Conservation (phyloP, 2,797 vertebrate genomes). For the Pampus argenteus region DNA sequence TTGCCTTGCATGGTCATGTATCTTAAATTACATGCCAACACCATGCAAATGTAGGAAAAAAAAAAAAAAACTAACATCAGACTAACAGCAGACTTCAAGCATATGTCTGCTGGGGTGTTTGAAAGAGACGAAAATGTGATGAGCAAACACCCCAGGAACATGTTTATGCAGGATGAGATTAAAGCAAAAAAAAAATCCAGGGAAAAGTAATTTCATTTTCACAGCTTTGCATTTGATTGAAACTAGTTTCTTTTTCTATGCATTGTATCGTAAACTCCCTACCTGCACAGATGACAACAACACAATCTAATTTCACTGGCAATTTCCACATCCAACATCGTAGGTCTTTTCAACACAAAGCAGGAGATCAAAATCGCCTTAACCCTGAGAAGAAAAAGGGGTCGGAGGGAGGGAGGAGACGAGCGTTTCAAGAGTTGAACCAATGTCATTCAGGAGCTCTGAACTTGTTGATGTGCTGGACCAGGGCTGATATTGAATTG, state of each 20-base stretch:
- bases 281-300: constrained; percentile 31
- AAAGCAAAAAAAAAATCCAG: constrained; percentile 43
- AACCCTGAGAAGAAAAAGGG: constrained; percentile 20
- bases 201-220: constrained; percentile 51
- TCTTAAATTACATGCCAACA: constrained; percentile 75
- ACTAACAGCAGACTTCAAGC: constrained; percentile 30
- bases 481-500: constrained; percentile 57
- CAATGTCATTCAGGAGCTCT: constrained; percentile 47
- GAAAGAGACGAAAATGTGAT: constrained; percentile 18
- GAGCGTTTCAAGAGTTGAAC: constrained; percentile 18
- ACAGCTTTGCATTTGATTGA: constrained; percentile 44
- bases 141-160: constrained; percentile 17
- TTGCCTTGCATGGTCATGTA: constrained; percentile 70
- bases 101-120: constrained; percentile 35
- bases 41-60: constrained; percentile 61
- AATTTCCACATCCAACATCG: constrained; percentile 32
- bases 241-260: constrained; percentile 17
- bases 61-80: constrained; percentile 45
- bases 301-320: constrained; percentile 47
- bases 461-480: constrained; percentile 56
- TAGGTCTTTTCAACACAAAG: constrained; percentile 43
- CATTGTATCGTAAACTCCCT: constrained; percentile 10
- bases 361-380: constrained; percentile 52
- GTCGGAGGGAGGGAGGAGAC: not conserved
- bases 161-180: constrained; percentile 38